Base-by-base conservation (phyloP, 1,140 invertebrate species). In the Coptotermes formosanus region DNA sequence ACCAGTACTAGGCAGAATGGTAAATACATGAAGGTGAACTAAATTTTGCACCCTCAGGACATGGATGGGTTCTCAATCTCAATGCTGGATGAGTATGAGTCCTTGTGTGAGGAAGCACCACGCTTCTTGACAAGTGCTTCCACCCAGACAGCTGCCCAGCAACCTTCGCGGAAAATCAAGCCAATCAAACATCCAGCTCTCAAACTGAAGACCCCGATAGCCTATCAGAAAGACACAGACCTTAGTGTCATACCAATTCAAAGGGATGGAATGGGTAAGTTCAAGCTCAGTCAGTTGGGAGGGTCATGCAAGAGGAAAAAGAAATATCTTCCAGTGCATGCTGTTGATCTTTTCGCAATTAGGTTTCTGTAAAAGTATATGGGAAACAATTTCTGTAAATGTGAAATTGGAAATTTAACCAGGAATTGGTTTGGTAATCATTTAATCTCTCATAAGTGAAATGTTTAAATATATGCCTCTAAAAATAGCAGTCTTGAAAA, bases 231-330 rank as follows among this genome's bases (percentile, higher is more conserved):
- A 87, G 94, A 95, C 89, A 95, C 95, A 82, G 95, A 96, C 91
- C 92, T 94, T 59, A 95, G 94, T 89, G 94, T 95, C 86, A 96
- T 96, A 90, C 95, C 95, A 69, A 96, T 96, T 89, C 93, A 95
- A 88, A 95, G 95, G 91, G 96, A 97, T 92, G 96, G 96, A 88
- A 96, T 96, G 93, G 96, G 95, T 96, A 92, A 91, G 91, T 90
- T 52, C 11, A 83, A 83, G 82, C 43, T 43, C 8, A 45, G 82
- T 83, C 45, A 83, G 43, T 83, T 44, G 25, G 82, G 82, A 45
- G 82, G 43, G 82, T 75, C 64, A 75, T 75, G 64, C n/a, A 8
- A 14, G 64, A 75, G 64, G 64, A 83, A 43, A 83, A 25, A 25
- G 25, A 30, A 75, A 30, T 30, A 75, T 75, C 64, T 75, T 75